Evolutionary conservation across 2,888 invertebrate species (phyloP).

Genomic region (Lamellibrachia columna): DNA sequence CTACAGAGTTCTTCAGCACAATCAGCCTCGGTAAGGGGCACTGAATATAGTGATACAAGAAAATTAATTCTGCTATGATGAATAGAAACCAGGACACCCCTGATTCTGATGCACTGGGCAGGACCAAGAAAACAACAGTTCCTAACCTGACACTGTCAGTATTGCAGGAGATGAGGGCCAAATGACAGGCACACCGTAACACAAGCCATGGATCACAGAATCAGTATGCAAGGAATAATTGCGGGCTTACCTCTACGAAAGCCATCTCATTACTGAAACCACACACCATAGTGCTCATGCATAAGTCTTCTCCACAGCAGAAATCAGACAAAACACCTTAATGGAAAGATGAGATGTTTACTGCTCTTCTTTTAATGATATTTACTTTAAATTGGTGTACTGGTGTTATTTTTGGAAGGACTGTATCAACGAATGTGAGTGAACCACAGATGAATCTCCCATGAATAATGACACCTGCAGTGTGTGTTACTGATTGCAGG

Average conservation of each 20-base stretch:
- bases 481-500: background rate
- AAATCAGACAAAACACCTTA: background rate
- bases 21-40: too few relatives aligned
- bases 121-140: background rate
- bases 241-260: background rate
- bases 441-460: background rate
- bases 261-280: background rate
- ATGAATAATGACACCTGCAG: background rate
- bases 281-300: background rate
- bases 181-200: background rate
- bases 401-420: background rate
- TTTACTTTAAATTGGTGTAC: background rate
- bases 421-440: background rate
- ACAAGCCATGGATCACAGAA: background rate
- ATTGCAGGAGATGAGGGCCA: background rate
- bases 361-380: background rate
- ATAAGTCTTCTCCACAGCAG: background rate
- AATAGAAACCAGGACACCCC: background rate
- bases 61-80: background rate
- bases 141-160: background rate
- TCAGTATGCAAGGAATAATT: background rate
- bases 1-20: background rate
- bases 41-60: background rate
- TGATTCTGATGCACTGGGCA: background rate
- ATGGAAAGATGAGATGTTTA: background rate